Conservation (phyloP, 2,113 vertebrate genomes). For the Burhinus oedicnemus region DNA sequence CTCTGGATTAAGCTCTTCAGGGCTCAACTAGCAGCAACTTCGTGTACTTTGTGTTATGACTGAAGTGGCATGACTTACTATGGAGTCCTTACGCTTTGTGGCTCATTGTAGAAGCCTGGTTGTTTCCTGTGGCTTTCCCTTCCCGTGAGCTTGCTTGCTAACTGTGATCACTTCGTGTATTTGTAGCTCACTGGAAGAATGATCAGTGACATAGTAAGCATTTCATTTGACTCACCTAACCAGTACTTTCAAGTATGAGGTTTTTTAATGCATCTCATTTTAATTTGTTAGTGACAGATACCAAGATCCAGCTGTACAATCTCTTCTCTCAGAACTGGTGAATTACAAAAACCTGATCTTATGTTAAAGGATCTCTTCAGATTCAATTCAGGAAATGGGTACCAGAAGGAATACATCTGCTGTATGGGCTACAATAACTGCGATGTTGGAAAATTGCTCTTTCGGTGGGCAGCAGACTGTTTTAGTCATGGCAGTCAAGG, state of each 20-base stretch:
- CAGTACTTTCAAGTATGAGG: not conserved
- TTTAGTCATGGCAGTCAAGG: not conserved
- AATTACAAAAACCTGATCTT: not conserved
- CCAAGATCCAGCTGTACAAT: not conserved
- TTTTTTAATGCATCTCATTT: not conserved
- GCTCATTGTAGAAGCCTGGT: not conserved
- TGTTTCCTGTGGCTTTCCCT: not conserved
- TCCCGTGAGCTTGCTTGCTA: not conserved
- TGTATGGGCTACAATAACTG: not conserved
- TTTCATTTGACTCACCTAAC: not conserved
- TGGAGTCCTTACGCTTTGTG: not conserved
- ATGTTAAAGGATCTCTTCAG: not conserved
- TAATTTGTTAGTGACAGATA: not conserved
- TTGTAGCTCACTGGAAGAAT: not conserved
- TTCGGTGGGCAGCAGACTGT: not conserved
- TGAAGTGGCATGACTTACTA: not conserved
- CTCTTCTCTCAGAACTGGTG: not conserved
- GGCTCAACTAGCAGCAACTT: not conserved
- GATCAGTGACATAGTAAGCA: not conserved
- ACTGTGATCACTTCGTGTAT: not conserved
- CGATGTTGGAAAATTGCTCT: not conserved
- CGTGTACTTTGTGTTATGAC: not conserved
- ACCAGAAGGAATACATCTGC: not conserved
- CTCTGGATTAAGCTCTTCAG: not conserved
- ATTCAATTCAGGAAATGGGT: not conserved